phyloP scores from a whole-genome alignment of 2,888 invertebrate species.

The Ormyrus pomaceus region DNA sequence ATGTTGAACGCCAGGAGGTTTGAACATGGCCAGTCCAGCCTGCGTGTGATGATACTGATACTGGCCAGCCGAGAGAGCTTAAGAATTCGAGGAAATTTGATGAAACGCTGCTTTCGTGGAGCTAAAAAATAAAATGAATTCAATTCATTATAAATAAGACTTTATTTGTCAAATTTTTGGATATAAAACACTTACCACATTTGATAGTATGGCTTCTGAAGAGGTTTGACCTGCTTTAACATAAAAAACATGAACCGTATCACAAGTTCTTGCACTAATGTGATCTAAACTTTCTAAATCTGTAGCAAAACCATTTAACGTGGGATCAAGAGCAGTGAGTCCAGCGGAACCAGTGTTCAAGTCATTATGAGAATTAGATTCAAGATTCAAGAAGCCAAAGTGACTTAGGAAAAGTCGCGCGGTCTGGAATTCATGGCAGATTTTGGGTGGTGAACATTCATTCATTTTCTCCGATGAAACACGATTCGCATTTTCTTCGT shows the following conservation, averaged over 20 bases:
- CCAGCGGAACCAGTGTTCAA: slow-evolving; percentile 75
- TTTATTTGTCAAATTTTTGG: background rate
- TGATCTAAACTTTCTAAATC: slow-evolving; percentile 91
- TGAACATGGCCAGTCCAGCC: slow-evolving; percentile 96
- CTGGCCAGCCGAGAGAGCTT: slow-evolving; percentile 89
- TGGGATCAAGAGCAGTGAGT: slow-evolving; percentile 84
- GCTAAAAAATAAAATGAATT: slow-evolving; percentile 57
- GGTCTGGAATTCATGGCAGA: slow-evolving; percentile 95
- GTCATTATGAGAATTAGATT: slow-evolving; percentile 73
- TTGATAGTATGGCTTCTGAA: slow-evolving; percentile 87
- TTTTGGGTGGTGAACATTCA: slow-evolving; percentile 87
- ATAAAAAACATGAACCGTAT: slow-evolving; percentile 96
- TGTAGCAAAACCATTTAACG: slow-evolving; percentile 82
- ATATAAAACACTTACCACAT: slow-evolving; percentile 78
- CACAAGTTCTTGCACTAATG: slow-evolving; percentile 90
- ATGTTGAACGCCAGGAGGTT: slow-evolving; percentile 86
- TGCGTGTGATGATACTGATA: slow-evolving; percentile 89
- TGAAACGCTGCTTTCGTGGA: slow-evolving; percentile 75
- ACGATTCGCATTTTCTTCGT: slow-evolving; percentile 72
- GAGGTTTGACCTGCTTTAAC: slow-evolving; percentile 90
- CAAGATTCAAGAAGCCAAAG: slow-evolving; percentile 88
- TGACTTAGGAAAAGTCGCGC: slow-evolving; percentile 96
- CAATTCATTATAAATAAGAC: background rate
- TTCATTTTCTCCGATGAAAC: slow-evolving; percentile 77
- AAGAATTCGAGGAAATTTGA: slow-evolving; percentile 79